Base-by-base conservation (phyloP, 2,113 vertebrate species). In the Mungos mungo region DNA sequence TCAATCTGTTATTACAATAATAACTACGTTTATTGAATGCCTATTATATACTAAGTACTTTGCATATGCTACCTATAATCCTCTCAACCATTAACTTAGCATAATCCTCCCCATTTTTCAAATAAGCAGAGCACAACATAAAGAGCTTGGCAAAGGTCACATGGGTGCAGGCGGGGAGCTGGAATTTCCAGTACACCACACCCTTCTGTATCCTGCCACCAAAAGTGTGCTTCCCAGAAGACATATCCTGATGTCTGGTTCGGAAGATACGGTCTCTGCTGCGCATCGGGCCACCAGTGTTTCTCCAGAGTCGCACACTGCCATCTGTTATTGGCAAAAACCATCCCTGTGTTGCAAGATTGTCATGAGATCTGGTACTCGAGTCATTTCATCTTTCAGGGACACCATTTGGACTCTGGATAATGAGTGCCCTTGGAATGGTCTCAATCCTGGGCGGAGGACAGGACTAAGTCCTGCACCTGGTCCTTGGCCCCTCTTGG, bases 91-190 rank as follows among this genome's bases (percentile, higher is more conserved):
- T 23, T 52, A 93, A 81, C 31, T 79, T 86, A 57, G n/a, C 31
- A 60, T 87, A 72, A 95, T 92, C 81, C 15, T 86, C 16, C 27
- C 11, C n/a, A 18, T 23, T 76, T 97, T 91, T 90, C n/a, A 91
- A 88, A 63, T 18, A 23, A 94, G 12, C 63, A 77, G 86, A 95
- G 52, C 8, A 60, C 82, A 85, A 33, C 8, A 10, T 3, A 47
- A 35, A 45, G 14, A 88, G 23, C 25, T 86, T 41, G 12, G 3
- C 0, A 1, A 57, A 79, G 52, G 29, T 57, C 60, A 16, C 21
- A 2, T 3, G 15, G 45, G 38, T 83, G 12, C 54, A 63, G 68
- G 31, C 29, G 52, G 79, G 41, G 21, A 27, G 31, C 7, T 79
- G 52, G 25, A 31, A 85, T 86, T 63, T 15, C 33, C 15, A 5